phyloP scores from a whole-genome alignment of 2,888 invertebrate species.

The Miltochrista miniata region DNA sequence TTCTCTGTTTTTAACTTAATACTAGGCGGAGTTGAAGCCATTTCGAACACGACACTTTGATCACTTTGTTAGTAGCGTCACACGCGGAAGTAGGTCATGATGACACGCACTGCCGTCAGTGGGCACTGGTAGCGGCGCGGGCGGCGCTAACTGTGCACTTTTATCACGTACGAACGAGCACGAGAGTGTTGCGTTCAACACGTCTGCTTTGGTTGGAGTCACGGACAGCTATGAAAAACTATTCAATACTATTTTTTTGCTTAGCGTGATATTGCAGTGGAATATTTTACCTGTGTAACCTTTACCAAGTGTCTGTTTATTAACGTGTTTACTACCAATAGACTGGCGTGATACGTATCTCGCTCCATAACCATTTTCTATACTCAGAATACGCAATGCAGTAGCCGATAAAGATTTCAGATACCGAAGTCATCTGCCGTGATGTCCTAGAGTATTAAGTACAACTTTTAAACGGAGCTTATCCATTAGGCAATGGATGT shows the following conservation, averaged over 20 bases:
- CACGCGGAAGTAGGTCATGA: too few species aligned
- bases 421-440: constrained; percentile 27
- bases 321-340: constrained; percentile 30
- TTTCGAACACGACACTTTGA: too few species aligned
- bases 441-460: constrained; percentile 31
- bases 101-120: too few species aligned
- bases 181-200: too few species aligned
- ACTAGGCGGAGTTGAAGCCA: too few species aligned
- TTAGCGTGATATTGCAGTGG: constrained; percentile 4
- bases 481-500: constrained; percentile 16
- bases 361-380: constrained; percentile 24
- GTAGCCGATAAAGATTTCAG: constrained; percentile 36
- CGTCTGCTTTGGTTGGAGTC: too few species aligned
- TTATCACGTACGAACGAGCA: too few species aligned
- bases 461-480: constrained; percentile 31
- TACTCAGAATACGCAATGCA: constrained; percentile 19
- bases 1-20: too few species aligned
- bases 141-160: too few species aligned
- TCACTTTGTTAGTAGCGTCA: too few species aligned
- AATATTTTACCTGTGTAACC: constrained; percentile 29
- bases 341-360: constrained; percentile 21
- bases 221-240: too few species aligned
- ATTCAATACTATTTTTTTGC: not conserved
- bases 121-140: too few species aligned
- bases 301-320: constrained; percentile 29